These are phyloP conservation scores for Cebus imitator DNA, from an alignment of 2,113 vertebrate genomes.

Conservation along the genomic window DNA sequence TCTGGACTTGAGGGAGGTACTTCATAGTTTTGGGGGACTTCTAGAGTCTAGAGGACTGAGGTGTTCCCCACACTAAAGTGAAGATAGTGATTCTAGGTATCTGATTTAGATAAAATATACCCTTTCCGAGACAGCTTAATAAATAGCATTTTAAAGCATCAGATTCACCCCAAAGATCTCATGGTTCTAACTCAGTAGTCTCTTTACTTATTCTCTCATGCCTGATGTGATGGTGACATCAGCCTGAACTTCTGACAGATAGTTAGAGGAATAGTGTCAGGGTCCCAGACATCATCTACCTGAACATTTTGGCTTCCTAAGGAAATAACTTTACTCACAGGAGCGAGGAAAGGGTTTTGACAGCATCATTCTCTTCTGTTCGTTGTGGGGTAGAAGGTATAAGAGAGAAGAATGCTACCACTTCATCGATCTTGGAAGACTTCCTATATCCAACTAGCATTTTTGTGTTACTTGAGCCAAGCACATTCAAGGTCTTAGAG, in stretches of 20 bases:
- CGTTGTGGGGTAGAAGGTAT: background rate
- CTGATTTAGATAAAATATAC: background rate
- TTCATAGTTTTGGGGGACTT: background rate
- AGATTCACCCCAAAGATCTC: background rate
- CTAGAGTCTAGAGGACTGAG: background rate
- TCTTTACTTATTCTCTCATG: background rate
- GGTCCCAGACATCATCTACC: background rate
- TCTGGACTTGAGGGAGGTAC: background rate
- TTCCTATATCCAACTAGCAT: background rate
- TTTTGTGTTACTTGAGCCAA: slow-evolving; percentile 8
- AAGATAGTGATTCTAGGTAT: background rate
- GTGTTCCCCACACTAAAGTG: background rate
- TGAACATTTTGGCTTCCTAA: background rate
- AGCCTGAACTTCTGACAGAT: background rate
- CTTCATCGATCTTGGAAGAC: background rate
- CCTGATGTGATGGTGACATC: background rate
- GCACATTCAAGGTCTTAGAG: background rate
- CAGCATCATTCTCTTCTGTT: background rate
- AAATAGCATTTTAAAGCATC: background rate
- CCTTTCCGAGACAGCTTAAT: background rate
- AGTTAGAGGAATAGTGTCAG: background rate
- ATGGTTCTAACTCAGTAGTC: background rate
- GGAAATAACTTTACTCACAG: background rate
- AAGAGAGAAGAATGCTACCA: background rate
- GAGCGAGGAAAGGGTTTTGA: background rate